phyloP scores from a whole-genome alignment of 2,113 vertebrate genomes.

The Loxodonta africana region DNA sequence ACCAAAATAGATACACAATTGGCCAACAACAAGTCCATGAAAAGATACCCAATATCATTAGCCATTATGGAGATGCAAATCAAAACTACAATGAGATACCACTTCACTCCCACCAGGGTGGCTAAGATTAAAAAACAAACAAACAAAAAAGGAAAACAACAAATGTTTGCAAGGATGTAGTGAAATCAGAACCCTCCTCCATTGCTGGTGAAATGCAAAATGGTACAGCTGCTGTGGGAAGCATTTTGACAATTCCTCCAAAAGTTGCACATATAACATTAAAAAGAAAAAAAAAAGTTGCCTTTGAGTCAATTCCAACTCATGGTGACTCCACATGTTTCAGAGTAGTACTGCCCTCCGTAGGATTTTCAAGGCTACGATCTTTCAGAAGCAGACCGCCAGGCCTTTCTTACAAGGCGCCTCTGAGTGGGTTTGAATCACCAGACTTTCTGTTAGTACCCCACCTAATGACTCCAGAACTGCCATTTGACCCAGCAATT shows the following conservation, averaged over 20 bases:
- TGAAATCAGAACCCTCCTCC: not conserved
- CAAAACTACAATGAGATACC: not conserved
- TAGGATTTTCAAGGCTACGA: not conserved
- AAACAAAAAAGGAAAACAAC: not conserved
- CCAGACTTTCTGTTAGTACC: no score
- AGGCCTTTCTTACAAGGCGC: not conserved
- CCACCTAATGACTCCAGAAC: not conserved
- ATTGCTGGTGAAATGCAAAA: not conserved
- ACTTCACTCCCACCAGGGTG: not conserved
- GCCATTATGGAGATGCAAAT: not conserved
- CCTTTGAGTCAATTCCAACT: not conserved
- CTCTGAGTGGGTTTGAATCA: not conserved
- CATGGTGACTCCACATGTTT: not conserved
- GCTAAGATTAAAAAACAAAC: not conserved
- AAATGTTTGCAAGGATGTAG: not conserved
- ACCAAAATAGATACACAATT: not conserved
- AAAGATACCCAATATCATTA: not conserved
- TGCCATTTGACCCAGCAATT: not conserved
- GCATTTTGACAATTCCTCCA: not conserved
- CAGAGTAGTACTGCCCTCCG: not conserved
- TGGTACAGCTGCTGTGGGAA: not conserved
- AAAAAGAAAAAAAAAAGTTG: not conserved
- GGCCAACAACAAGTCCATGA: not conserved
- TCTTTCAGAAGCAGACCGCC: not conserved
- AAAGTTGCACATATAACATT: not conserved